phyloP scores from a whole-genome alignment of 2,888 invertebrate genomes.

The Galerucella nymphaeae region DNA sequence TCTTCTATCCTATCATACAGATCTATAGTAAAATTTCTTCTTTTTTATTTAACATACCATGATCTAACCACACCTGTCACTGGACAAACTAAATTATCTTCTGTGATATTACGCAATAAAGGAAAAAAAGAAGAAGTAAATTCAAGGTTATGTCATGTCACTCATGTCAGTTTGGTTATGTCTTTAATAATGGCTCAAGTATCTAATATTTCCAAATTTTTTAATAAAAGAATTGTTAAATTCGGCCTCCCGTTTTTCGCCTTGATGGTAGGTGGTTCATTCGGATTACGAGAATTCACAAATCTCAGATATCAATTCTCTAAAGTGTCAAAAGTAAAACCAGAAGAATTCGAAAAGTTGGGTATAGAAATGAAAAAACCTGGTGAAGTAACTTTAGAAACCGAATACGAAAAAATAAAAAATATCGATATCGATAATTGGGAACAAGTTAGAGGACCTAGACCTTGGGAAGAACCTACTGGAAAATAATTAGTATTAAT shows the following conservation, averaged over 20 bases:
- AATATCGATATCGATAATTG: slow-evolving; percentile 82
- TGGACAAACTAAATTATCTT: too few species aligned
- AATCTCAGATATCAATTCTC: slow-evolving; percentile 76
- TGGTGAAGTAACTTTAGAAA: slow-evolving; percentile 78
- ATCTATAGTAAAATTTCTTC: too few species aligned
- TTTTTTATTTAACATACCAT: too few species aligned
- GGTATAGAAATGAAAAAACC: slow-evolving; percentile 76
- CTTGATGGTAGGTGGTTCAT: slow-evolving; percentile 81
- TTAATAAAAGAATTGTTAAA: slow-evolving; percentile 63
- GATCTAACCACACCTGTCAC: too few species aligned
- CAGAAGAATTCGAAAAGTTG: slow-evolving; percentile 74
- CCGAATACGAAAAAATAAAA: slow-evolving; percentile 79
- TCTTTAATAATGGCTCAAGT: slow-evolving; percentile 14
- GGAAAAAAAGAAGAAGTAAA: too few species aligned
- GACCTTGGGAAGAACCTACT: slow-evolving; percentile 82
- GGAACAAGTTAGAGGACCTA: slow-evolving; percentile 86
- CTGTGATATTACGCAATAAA: too few species aligned
- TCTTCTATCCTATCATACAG: too few species aligned
- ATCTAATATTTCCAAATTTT: slow-evolving; percentile 40
- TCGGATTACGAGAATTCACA: slow-evolving; percentile 80
- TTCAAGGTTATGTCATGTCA: slow-evolving; percentile 19
- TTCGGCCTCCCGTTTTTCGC: slow-evolving; percentile 80
- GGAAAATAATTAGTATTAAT: slow-evolving; percentile 8
- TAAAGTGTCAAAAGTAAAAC: slow-evolving; percentile 68
- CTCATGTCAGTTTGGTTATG: too few species aligned